Evolutionary conservation across 1,140 invertebrate genomes (phyloP), one percentile per base, ranked within the genome.

Genomic region (Whitmania pigra): DNA sequence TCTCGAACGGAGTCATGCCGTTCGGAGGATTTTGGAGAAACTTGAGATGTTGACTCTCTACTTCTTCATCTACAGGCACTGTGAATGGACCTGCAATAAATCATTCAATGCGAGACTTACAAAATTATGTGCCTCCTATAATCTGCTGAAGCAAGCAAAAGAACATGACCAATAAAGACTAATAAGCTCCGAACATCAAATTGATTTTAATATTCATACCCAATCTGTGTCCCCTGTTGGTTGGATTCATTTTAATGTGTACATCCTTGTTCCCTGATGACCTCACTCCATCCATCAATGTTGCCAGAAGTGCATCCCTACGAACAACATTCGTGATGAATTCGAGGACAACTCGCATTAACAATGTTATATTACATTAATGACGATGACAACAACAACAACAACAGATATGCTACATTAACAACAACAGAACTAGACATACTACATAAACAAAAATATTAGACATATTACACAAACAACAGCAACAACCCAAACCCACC

Each of bases 191-290:
- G 18, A 20, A 31, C 11, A 1, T 63, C 25, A 7, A 63, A 27
- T 11, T 7, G 15, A 49, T 7, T 17, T 63, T 63, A 11, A 25
- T 13, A 7, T 63, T 20, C 7, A n/a, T 70, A 81, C 80, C 91
- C 73, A 96, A 86, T 74, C 95, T 85, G 77, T 90, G 89, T 0
- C 92, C 91, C 73, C 92, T 84, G 60, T 89, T 86, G 63, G 92
- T 93, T 22, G 85, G 85, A 68, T 73, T 80, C 85, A 94, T 94
- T 78, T 90, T 90, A 3, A 99, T 91, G 83, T 96, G 93, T n/a
- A 99, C 91, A 84, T 98, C 92, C 77, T 90, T 86, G 80, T 99
- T 99, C 1, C 96, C 95, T 31, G 93, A 93, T 22, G 93, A 93
- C 76, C 96, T 85, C 17, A 97, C 93, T 60, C 93, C 93, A 84